Conservation (phyloP, 1,140 invertebrate genomes). For the Orchesella cincta region DNA sequence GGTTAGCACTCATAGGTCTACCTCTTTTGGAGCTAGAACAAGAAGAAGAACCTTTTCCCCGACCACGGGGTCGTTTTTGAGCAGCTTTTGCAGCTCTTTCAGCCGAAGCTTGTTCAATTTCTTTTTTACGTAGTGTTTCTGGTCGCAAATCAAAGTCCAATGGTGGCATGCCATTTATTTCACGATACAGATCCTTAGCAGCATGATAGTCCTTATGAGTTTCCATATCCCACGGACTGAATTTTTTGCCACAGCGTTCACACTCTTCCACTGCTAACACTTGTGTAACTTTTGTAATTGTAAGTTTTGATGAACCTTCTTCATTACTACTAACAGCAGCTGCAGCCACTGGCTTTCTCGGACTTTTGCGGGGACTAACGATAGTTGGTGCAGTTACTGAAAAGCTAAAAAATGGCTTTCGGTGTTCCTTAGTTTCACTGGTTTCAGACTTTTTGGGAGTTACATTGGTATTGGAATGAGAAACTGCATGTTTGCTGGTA, state of each 20-base stretch:
- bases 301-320: neutral
- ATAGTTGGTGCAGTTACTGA: neutral
- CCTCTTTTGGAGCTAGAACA: conserved; percentile 30
- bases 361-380: conserved; percentile 1
- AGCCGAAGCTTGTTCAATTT: neutral
- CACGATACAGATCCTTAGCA: conserved; percentile 44
- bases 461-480: no score
- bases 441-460: no score
- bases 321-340: neutral
- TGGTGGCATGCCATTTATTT: conserved; percentile 42
- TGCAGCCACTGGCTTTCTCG: neutral
- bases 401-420: neutral
- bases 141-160: neutral
- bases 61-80: conserved; percentile 9
- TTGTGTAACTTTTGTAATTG: neutral
- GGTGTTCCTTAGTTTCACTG: no score
- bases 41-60: neutral
- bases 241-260: conserved; percentile 36
- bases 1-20: conserved; percentile 8
- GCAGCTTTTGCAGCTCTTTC: neutral
- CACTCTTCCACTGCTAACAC: conserved; percentile 26
- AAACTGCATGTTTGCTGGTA: no score
- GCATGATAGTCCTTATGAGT: conserved; percentile 47
- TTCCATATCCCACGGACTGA: conserved; percentile 39
- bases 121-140: neutral